These are phyloP conservation scores for Oscarella lobularis DNA, from an alignment of 37 sponge, comb jelly and placozoan genomes.

Conservation along the genomic window DNA sequence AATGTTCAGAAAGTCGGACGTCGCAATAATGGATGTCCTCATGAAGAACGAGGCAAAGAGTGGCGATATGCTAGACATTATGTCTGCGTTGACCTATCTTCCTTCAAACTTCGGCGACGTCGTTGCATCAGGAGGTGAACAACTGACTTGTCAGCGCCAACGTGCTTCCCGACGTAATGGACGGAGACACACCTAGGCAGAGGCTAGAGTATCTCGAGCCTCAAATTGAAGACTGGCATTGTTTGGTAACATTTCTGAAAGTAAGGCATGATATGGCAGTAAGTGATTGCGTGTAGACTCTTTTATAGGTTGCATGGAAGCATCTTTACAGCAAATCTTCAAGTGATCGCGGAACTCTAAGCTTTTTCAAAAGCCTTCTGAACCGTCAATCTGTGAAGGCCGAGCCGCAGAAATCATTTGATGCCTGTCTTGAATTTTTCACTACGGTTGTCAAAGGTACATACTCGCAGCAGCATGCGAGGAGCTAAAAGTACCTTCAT, in stretches of 20 bases:
- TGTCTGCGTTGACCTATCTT: not conserved
- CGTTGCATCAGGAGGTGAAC: conserved; percentile 32
- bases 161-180: conserved; percentile 6
- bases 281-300: no score
- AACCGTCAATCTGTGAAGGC: conserved; percentile 6
- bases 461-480: conserved; percentile 13
- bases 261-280: no score
- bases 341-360: conserved; percentile 21
- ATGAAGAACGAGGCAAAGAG: conserved; percentile 2
- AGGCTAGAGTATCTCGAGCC: conserved; percentile 14
- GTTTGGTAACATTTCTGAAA: conserved; percentile 5
- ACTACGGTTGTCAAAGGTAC: conserved; percentile 11
- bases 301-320: conserved; percentile 27
- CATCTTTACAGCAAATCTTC: not conserved
- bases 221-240: conserved; percentile 17
- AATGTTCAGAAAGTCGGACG: not conserved
- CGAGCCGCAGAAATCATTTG: conserved; percentile 20
- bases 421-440: conserved; percentile 13
- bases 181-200: conserved; percentile 9
- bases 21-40: not conserved
- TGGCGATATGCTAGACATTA: not conserved
- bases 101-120: not conserved
- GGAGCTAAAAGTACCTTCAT: not conserved
- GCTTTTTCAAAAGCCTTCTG: conserved; percentile 5
- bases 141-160: conserved; percentile 21